These are phyloP conservation scores for Stomatorhinus walkeri DNA, from an alignment of 2,797 vertebrate species.

Conservation along the genomic window DNA sequence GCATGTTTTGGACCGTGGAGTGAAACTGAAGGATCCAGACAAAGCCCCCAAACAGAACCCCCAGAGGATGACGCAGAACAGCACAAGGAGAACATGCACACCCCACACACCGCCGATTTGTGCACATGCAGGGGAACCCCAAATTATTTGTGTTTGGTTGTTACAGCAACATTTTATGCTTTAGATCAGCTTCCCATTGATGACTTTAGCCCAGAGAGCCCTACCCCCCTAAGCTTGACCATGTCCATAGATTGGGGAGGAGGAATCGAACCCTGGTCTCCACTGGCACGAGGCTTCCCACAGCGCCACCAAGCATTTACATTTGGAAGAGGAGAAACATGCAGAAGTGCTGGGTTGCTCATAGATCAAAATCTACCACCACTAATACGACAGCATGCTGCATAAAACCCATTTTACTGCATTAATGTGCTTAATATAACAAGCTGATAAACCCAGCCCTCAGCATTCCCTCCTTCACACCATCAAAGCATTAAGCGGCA, in stretches of 20 bases:
- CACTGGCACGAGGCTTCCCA: not conserved
- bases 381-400: not conserved
- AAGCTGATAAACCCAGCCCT: not conserved
- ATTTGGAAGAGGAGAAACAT: not conserved
- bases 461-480: not conserved
- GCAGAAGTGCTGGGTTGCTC: not conserved
- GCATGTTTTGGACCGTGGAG: not conserved
- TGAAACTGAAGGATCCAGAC: not conserved
- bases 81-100: no score
- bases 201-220: not conserved
- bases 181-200: no score
- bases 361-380: not conserved
- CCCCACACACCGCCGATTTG: no score
- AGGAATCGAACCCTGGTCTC: not conserved
- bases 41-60: not conserved
- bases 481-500: not conserved
- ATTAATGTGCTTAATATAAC: not conserved
- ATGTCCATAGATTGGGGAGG: not conserved
- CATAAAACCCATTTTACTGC: not conserved
- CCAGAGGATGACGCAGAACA: no score
- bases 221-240: not conserved
- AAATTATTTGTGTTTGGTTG: no score
- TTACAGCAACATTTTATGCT: no score
- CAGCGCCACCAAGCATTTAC: not conserved
- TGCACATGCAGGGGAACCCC: no score